These are phyloP conservation scores for Microtus pennsylvanicus DNA, from an alignment of 2,113 vertebrate genomes.

Conservation along the genomic window DNA sequence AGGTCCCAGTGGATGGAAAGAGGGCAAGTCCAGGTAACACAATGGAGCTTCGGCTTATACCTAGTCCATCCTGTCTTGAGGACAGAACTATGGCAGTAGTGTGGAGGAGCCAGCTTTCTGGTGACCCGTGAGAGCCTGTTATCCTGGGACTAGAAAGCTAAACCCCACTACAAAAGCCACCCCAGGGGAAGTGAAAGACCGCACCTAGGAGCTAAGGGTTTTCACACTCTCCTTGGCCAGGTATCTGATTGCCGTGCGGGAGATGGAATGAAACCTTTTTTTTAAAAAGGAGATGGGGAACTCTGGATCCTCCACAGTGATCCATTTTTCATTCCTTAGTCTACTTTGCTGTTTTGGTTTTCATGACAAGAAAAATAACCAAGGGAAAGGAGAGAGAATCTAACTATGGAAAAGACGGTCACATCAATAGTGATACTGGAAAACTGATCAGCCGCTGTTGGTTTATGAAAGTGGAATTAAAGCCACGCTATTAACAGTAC, in stretches of 20 bases:
- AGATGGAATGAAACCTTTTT: background rate
- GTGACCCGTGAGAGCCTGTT: background rate
- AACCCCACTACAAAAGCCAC: background rate
- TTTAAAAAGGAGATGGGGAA: background rate
- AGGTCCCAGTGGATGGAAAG: background rate
- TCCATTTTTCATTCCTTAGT: background rate
- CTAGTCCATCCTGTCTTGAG: background rate
- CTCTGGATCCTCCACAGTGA: background rate
- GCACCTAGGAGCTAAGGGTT: background rate
- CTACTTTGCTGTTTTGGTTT: constrained; percentile 30
- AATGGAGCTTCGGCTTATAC: background rate
- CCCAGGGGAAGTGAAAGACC: background rate
- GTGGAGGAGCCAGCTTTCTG: background rate
- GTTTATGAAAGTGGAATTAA: background rate
- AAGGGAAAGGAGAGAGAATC: constrained; percentile 11
- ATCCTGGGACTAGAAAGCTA: background rate
- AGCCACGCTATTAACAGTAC: background rate
- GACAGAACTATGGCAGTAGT: background rate
- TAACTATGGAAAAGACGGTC: background rate
- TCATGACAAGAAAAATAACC: constrained; percentile 32
- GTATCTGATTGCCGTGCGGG: background rate
- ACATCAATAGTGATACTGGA: background rate
- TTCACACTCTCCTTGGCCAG: background rate
- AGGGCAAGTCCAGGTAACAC: background rate
- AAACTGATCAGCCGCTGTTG: background rate